Percentiles rank a stretch among this genome's conserved stretches.
phyloP scores from a whole-genome alignment of 2,113 vertebrate species.

The Centropus bengalensis region DNA sequence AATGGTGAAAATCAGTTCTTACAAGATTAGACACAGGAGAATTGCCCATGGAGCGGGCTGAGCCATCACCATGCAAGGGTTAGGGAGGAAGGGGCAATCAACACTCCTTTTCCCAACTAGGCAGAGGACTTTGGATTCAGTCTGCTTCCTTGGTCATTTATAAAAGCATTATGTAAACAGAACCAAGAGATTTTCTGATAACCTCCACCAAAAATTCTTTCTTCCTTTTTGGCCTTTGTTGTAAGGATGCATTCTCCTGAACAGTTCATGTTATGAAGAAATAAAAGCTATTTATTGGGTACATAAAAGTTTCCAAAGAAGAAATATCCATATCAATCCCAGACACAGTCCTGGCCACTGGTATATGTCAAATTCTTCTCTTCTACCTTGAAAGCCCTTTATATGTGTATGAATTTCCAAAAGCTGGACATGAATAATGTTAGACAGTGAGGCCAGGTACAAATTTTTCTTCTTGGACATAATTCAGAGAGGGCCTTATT shows the following conservation, averaged over 20 bases:
- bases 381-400: background rate
- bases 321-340: background rate
- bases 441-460: background rate
- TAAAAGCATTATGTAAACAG: background rate
- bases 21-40: background rate
- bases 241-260: background rate
- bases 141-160: background rate
- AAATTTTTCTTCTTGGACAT: background rate
- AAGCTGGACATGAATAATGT: background rate
- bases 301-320: background rate
- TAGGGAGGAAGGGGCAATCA: background rate
- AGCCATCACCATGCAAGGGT: accelerated
- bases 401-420: background rate
- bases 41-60: background rate
- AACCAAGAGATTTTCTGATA: background rate
- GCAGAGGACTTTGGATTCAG: background rate
- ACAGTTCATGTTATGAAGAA: background rate
- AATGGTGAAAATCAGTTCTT: background rate
- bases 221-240: background rate
- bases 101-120: background rate
- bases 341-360: background rate
- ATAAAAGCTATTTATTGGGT: background rate
- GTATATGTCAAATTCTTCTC: background rate
- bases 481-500: background rate
- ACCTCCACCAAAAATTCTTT: background rate